Base-by-base conservation (phyloP, 1,140 invertebrate species). In the Teleogryllus occipitalis region DNA sequence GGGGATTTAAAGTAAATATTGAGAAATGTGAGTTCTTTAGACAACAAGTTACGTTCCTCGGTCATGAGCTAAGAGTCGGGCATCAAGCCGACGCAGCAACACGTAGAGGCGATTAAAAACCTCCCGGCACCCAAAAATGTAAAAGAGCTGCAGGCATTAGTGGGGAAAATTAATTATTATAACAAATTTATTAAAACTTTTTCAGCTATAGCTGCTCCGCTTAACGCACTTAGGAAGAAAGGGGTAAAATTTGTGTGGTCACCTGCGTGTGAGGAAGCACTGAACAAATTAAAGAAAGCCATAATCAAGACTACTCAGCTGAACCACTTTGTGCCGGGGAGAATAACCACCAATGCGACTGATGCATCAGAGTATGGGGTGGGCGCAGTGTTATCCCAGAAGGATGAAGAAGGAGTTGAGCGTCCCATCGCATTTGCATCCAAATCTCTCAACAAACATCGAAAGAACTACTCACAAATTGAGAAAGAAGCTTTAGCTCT, bases 401-500 rank as follows among this genome's bases (percentile, higher is more conserved):
- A 6, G 22, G 3, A 39, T 47, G 39, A 47, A 47, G 21, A 77
- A 7, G 8, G 76, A 3, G 10, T 14, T 7, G 39, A 77, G 48
- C 3, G 10, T 7, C 76, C 14, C 27, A 77, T 77, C 4, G 76
- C 21, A 1, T 77, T 47, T 18, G 76, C 39, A 2, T 77, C 76
- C 1, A 46, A 47, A n/a, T 8, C 21, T 7, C 39, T 77, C 5
- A 46, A 77, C 2, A 47, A 39, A 10, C 76, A 77, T 4, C 39
- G 8, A 47, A 77, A 47, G 76, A 77, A 77, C 22, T 77, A 77
- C 8, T 39, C 76, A 15, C 21, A 77, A 18, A 8, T 77, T 6
- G 76, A 77, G 10, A 77, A 77, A n/a, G 4, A 77, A 10, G 47
- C 76, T 4, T 47, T 77, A 3, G 76, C 10, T 0, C 5, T 77